Base-by-base conservation (phyloP, 1,140 invertebrate genomes). In the Sarcophaga bullata region DNA sequence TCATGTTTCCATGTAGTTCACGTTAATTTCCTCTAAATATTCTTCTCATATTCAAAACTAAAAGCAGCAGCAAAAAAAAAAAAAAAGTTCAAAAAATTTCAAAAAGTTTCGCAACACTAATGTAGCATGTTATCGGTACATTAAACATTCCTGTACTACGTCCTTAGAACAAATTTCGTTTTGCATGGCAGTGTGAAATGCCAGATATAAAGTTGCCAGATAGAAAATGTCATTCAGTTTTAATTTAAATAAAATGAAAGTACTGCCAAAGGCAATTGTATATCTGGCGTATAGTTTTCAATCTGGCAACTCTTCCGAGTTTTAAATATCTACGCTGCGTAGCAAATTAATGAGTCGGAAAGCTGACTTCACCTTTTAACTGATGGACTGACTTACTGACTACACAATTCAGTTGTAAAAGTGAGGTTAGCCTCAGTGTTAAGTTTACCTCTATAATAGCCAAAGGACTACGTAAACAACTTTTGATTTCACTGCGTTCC, bases 51-150 rank as follows among this genome's bases (percentile, higher is more conserved):
- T 78, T 78, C 17, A 78, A 78, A 78, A 19, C 25, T 37, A 37
- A 37, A 78, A 50, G 48, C 75, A 50, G n/a, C 19, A 37, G 4
- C 25, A 37, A 37, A 37, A 4, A 37, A 37, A 37, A 37, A 78
- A 78, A 78, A 48, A 19, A 52, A 78, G 52, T 52, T 78, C 7
- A 52, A 78, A 78, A 15, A 78, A 78, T 25, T 78, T 78, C 0
- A 1, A 37, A 78, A 78, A 78, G 75, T 78, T 78, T 78, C 50
- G 62, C 75, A 78, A 25, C 75, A 78, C 75, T 50, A 78, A 78
- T 49, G 46, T 76, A 49, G 73, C n/a, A 76, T 78, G 75, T 50
- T 25, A 52, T 10, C 19, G 75, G 75, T 48, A 78, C 25, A 78
- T 78, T 78, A 78, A 78, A 52, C 47, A 78, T 10, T 78, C 17